Evolutionary conservation across 2,888 invertebrate species (phyloP), one percentile per base, ranked within the genome.

Genomic region (Teleogryllus oceanicus): DNA sequence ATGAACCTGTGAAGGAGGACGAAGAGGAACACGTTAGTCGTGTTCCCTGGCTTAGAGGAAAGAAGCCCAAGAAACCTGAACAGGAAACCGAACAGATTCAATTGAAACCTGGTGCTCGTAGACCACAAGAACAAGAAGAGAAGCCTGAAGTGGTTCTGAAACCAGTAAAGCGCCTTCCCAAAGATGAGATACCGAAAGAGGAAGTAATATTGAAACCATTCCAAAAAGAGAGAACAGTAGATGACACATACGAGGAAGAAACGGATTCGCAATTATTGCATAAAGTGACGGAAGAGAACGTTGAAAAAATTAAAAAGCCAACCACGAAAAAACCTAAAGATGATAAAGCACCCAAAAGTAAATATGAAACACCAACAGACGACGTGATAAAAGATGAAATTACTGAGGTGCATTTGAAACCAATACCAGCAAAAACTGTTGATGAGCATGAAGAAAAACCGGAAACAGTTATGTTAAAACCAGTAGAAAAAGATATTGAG

Each of bases 141-240:
- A 37, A 80, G 74, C 85, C 88, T 62, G 89, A 90, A 76, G 87
- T 89, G 78, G 86, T 85, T 77, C 86, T 86, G 37, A 88, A 85
- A 88, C 90, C 89, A 84, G 89, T 89, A 8, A 90, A 89, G 84
- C 37, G 37, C 8, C 37, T 37, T 37, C 37, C 37, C 37, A 83
- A 89, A 77, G 89, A 90, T 86, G 87, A 88, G 83, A 62, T n/a
- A 85, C 84, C 80, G 80, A 84, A 21, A 83, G 84, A 49, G 83
- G 84, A 88, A 83, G 85, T 88, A 1, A 83, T 84, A 11, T 83
- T 89, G 0, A 89, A 89, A 82, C 88, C 88, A 24, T 83, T 87
- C 18, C 77, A 49, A 76, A 79, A 78, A 11, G 78, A 78, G 18
- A n/a, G 1, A 11, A 89, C 89, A 82, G 88, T 88, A 37, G 75